Conservation (phyloP, 2,113 vertebrate genomes). For the Cyanoderma ruficeps region DNA sequence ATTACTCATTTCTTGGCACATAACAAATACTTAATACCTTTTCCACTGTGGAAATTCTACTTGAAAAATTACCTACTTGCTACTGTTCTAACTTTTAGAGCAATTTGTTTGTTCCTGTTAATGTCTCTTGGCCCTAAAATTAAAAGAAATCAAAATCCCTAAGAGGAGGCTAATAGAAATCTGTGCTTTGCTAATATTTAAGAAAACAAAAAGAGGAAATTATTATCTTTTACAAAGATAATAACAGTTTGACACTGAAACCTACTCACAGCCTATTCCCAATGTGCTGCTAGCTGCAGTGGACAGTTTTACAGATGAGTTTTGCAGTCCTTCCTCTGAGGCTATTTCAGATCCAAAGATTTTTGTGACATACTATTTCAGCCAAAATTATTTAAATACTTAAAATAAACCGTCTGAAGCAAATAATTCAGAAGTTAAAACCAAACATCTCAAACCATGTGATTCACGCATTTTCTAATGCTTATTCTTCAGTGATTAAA, state of each 20-base stretch:
- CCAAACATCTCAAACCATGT: neutral
- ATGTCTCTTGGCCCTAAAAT: neutral
- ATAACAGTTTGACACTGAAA: neutral
- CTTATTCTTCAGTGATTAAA: neutral
- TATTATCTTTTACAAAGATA: neutral
- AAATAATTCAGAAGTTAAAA: neutral
- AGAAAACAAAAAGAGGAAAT: neutral
- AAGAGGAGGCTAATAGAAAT: neutral
- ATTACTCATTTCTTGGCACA: slow-evolving; percentile 18
- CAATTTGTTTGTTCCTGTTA: neutral
- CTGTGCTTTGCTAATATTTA: neutral
- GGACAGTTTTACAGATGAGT: neutral
- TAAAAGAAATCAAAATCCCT: neutral
- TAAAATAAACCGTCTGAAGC: neutral
- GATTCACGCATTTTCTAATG: neutral
- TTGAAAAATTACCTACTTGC: neutral
- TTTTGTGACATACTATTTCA: neutral
- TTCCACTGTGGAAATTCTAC: neutral
- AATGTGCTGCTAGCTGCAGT: neutral
- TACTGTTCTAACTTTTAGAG: neutral
- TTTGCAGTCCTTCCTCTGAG: neutral
- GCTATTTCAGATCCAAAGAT: neutral
- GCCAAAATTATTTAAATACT: neutral
- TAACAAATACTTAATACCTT: neutral
- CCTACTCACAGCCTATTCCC: neutral